These are phyloP conservation scores for Dinothrombium tinctorium DNA, from an alignment of 1,140 invertebrate species.

Conservation along the genomic window DNA sequence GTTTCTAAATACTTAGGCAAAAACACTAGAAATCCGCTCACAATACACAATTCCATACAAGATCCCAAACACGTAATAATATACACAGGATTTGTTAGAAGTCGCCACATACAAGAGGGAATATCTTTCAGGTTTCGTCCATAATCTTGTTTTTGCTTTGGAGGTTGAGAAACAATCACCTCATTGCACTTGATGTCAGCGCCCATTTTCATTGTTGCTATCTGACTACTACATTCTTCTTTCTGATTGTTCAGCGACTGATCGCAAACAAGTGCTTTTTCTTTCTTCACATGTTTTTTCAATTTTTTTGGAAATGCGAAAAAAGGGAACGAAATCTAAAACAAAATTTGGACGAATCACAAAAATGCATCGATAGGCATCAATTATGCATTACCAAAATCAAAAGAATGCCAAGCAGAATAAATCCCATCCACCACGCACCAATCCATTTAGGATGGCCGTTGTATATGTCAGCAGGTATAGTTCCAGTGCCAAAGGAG, in stretches of 20 bases:
- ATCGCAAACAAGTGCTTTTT: no score
- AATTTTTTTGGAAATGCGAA: no score
- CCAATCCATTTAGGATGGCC: constrained; percentile 27
- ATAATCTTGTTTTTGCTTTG: no score
- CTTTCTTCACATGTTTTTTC: no score
- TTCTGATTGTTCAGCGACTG: no score
- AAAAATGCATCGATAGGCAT: no score
- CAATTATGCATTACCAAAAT: constrained; percentile 17
- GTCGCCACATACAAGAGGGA: constrained; percentile 61
- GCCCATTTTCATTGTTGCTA: no score
- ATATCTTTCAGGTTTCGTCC: constrained; percentile 39
- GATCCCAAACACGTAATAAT: constrained; percentile 73
- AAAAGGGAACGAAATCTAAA: no score
- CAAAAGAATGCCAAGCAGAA: constrained; percentile 20
- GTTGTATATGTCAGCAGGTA: constrained; percentile 16
- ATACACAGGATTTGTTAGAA: constrained; percentile 66
- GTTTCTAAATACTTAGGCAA: constrained; percentile 84
- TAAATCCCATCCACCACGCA: constrained; percentile 26
- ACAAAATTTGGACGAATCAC: no score
- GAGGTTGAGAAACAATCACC: no score
- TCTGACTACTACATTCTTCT: no score
- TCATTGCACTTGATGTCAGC: no score
- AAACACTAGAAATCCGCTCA: constrained; percentile 79
- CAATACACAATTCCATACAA: constrained; percentile 83
- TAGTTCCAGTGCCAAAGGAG: constrained; percentile 19